A percentile compares a stretch with the other conserved stretches of the same genome.
Evolutionary conservation across 2,797 vertebrate species (phyloP).

Genomic region (Lepidocolaptes lacrymiger): DNA sequence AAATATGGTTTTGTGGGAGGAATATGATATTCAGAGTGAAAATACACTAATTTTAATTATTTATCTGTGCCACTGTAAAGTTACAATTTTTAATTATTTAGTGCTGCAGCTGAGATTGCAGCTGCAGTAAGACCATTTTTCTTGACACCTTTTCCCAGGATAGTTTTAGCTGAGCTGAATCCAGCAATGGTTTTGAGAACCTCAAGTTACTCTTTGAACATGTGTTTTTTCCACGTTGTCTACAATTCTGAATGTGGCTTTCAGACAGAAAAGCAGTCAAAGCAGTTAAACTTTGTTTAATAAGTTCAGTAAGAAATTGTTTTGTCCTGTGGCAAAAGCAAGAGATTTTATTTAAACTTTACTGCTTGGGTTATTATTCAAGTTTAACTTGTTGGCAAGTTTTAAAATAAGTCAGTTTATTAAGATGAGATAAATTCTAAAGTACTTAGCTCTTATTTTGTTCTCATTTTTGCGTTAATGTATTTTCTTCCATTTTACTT

Average conservation of each 20-base stretch:
- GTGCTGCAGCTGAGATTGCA: neutral
- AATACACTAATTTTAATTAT: neutral
- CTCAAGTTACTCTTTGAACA: neutral
- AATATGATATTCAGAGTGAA: neutral
- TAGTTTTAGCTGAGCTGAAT: neutral
- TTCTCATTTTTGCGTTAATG: neutral
- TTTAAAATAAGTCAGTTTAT: neutral
- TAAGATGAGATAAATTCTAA: neutral
- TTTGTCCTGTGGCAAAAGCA: neutral
- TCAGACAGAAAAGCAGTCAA: neutral
- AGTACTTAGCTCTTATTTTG: neutral
- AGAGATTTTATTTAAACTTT: conserved; percentile 6
- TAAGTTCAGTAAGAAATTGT: neutral
- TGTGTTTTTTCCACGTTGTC: neutral
- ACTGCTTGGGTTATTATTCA: neutral
- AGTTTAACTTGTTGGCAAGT: neutral
- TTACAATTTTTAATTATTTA: neutral
- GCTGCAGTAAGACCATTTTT: neutral
- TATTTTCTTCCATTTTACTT: neutral
- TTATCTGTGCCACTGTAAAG: neutral
- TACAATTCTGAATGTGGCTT: neutral
- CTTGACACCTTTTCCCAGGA: neutral
- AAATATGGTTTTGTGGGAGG: neutral
- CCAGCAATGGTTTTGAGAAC: neutral
- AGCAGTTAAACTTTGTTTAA: too few species aligned